phyloP scores from a whole-genome alignment of 1,140 invertebrate species.

The Octopus bimaculoides region DNA sequence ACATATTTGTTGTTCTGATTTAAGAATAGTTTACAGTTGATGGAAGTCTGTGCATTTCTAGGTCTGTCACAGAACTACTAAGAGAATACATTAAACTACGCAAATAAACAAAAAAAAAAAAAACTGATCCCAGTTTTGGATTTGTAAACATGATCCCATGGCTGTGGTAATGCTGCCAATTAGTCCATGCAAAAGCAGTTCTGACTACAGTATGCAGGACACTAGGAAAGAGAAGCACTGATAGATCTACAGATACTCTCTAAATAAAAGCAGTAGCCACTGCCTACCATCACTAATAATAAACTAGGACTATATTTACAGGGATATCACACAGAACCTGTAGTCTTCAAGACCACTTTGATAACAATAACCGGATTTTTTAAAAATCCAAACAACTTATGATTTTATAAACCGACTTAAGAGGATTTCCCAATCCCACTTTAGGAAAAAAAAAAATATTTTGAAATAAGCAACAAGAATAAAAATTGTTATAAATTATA shows the following conservation, averaged over 20 bases:
- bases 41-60: not conserved
- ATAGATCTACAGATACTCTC: not conserved
- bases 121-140: not conserved
- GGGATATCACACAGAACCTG: too few relatives aligned
- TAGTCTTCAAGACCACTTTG: too few relatives aligned
- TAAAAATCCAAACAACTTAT: too few relatives aligned
- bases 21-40: too few relatives aligned
- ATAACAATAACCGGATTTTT: too few relatives aligned
- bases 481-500: too few relatives aligned
- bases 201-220: not conserved
- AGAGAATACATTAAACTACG: not conserved
- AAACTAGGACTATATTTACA: too few relatives aligned
- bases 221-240: not conserved
- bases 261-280: not conserved
- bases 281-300: not conserved
- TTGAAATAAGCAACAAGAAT: too few relatives aligned
- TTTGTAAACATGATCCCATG: not conserved
- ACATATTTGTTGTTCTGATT: too few relatives aligned
- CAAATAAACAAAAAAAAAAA: not conserved
- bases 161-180: not conserved
- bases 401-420: too few relatives aligned
- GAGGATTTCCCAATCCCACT: too few relatives aligned
- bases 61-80: slow-evolving; percentile 1
- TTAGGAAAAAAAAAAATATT: too few relatives aligned
- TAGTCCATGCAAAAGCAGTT: not conserved